Base-by-base conservation (phyloP, 2,113 vertebrate species). In the Pseudonaja textilis region DNA sequence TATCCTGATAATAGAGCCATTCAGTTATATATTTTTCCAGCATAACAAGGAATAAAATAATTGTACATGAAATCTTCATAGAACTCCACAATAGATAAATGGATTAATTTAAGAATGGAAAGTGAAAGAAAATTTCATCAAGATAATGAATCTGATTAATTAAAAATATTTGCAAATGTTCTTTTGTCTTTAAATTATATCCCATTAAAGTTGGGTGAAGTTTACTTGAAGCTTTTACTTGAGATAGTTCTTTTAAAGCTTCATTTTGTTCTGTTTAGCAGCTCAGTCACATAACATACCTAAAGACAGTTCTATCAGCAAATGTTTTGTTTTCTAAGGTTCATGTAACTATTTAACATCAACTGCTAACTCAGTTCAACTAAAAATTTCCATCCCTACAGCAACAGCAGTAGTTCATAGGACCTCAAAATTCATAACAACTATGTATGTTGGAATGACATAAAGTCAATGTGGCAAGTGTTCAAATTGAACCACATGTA, bases 1-100 rank as follows among this genome's bases (percentile, higher is more conserved):
- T 96, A 92, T 93, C 0, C 87, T 95, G 94, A 97, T 96, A 97
- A 97, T 96, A 95, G 93, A 96, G 91, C 96, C 90, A 96, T 97
- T 97, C 96, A 97, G 94, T 96, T 96, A 96, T 96, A 95, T 95
- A 95, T 93, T 97, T 96, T 96, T 54, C 14, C 94, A 95, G 59
- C 90, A 87, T 90, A 74, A 94, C 92, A 97, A 96, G 95, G 96
- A 96, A 96, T 96, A 96, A 96, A 96, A 97, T 95, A 96, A 95
- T 93, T 93, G 92, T 92, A 96, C 94, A 96, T 94, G 94, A 91
- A 96, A 95, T 94, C 96, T 94, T 93, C 94, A 95, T n/a, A 34
- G 92, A 94, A 96, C 86, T 94, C 88, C 92, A 93, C 92, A 94
- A 94, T 54, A 95, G 91, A 95, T 96, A 95, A 92, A 95, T 87